phyloP scores from a whole-genome alignment of 2,113 vertebrate genomes.

The Pterocles orientalis region DNA sequence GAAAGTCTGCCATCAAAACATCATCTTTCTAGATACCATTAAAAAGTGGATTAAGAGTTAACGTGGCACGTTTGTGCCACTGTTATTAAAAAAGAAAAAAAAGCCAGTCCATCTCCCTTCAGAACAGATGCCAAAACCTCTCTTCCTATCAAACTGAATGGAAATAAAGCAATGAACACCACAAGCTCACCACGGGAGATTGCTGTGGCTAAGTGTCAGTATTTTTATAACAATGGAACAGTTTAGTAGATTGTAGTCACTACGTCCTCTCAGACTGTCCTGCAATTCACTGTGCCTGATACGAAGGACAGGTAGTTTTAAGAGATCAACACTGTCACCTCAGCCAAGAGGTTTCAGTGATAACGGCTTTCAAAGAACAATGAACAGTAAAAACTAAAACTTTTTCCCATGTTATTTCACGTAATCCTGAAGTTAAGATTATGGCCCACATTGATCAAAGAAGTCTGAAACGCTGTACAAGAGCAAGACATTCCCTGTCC shows the following conservation, averaged over 20 bases:
- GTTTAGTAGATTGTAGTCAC: not conserved
- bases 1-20: not conserved
- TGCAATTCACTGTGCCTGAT: not conserved
- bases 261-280: not conserved
- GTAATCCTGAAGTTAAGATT: not conserved
- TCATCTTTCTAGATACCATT: not conserved
- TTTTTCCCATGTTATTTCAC: not conserved
- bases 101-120: not conserved
- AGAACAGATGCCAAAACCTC: not conserved
- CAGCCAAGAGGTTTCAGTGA: not conserved
- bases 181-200: not conserved
- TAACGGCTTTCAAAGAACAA: not conserved
- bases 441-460: not conserved
- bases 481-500: not conserved
- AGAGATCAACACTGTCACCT: not conserved
- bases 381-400: accelerated
- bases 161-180: not conserved
- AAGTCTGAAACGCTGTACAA: not conserved
- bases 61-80: not conserved
- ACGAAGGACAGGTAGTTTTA: not conserved
- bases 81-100: not conserved
- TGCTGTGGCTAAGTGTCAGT: not conserved
- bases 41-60: not conserved
- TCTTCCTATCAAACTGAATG: not conserved
- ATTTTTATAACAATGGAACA: not conserved